These are phyloP conservation scores for Sapayoa aenigma DNA, from an alignment of 2,113 vertebrate species.

Conservation along the genomic window DNA sequence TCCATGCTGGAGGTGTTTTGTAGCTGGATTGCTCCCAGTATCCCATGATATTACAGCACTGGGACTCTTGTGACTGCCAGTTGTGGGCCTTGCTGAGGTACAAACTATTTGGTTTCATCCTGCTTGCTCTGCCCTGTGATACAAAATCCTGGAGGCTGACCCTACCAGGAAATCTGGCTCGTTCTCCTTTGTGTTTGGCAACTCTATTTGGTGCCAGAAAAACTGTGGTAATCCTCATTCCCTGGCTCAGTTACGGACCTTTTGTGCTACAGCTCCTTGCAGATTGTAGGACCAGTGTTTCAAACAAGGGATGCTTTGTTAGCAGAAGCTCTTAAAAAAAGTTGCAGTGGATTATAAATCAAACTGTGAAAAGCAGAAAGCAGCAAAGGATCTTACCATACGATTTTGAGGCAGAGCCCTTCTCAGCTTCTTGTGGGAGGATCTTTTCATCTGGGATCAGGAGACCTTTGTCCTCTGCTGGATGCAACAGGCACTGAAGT, in stretches of 20 bases:
- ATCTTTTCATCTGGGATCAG: neutral
- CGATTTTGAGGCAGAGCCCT: neutral
- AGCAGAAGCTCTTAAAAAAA: neutral
- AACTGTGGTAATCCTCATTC: neutral
- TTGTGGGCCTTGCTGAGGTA: neutral
- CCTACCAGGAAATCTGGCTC: neutral
- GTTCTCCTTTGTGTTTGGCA: neutral
- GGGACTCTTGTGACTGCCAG: neutral
- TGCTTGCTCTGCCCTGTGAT: neutral
- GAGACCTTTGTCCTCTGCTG: neutral
- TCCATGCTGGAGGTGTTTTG: neutral
- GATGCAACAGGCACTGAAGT: neutral
- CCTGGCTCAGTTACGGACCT: neutral
- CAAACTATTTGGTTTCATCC: neutral
- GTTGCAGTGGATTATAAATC: neutral
- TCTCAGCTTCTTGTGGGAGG: neutral
- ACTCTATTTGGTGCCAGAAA: neutral
- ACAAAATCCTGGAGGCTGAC: neutral
- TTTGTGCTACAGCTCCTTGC: neutral
- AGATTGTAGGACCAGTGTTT: neutral
- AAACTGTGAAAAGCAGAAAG: neutral
- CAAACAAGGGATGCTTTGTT: neutral
- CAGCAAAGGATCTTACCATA: neutral
- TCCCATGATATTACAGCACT: neutral
- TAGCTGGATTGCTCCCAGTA: neutral